Percentiles rank a stretch among this genome's conserved stretches.
phyloP scores from a whole-genome alignment of 2,113 vertebrate genomes.

The Brienomyrus brachyistius region DNA sequence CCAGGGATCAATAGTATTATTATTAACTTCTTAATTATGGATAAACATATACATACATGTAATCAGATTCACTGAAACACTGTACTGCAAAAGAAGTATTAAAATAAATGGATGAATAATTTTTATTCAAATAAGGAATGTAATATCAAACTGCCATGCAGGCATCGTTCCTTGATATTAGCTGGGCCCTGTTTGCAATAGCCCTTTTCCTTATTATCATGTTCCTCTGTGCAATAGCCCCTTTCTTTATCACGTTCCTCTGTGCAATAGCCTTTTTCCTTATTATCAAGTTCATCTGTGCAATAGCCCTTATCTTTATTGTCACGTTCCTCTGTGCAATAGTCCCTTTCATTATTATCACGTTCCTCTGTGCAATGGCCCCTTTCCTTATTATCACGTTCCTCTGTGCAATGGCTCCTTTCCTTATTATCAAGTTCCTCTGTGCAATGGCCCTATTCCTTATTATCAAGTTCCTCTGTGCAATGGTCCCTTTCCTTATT shows the following conservation, averaged over 20 bases:
- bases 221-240: too few species aligned
- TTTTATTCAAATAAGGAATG: not conserved
- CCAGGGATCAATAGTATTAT: not conserved
- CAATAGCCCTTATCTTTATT: too few species aligned
- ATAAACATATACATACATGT: not conserved
- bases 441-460: not conserved
- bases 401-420: not conserved
- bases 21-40: not conserved
- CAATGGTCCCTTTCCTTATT: too few species aligned
- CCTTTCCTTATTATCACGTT: too few species aligned
- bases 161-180: not conserved
- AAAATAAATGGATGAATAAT: not conserved
- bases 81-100: not conserved
- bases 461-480: too few species aligned
- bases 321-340: too few species aligned
- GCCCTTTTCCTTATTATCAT: too few species aligned
- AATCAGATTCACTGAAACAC: not conserved
- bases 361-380: too few species aligned
- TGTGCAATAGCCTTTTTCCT: too few species aligned
- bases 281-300: too few species aligned
- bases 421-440: not conserved
- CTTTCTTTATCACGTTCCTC: too few species aligned
- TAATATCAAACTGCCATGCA: not conserved
- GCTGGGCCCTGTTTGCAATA: not conserved
- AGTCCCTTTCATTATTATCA: too few species aligned